Evolutionary conservation across 2,797 vertebrate species (phyloP).

Genomic region (Phylloscopus collybita): DNA sequence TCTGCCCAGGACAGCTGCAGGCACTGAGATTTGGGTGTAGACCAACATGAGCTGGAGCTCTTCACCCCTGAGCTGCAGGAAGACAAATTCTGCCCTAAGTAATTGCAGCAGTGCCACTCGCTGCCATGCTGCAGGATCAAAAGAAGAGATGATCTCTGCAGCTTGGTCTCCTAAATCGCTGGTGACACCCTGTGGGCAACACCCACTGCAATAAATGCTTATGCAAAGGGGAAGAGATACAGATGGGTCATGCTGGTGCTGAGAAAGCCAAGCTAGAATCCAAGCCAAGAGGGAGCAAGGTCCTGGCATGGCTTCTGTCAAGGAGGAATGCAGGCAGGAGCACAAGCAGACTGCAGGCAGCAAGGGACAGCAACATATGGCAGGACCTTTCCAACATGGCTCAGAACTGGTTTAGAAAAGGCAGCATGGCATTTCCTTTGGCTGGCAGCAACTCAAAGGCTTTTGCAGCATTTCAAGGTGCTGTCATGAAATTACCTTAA

Average conservation of each 20-base stretch:
- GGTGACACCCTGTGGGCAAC: background rate
- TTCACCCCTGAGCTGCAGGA: background rate
- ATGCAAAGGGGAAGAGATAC: background rate
- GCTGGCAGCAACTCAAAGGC: background rate
- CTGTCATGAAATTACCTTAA: background rate
- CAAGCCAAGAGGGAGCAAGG: background rate
- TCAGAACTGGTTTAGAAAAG: background rate
- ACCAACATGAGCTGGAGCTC: background rate
- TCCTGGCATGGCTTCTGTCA: background rate
- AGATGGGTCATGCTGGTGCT: background rate
- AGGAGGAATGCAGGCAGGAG: background rate
- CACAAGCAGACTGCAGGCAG: background rate
- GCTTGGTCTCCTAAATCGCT: rapidly evolving
- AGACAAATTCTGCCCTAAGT: rapidly evolving
- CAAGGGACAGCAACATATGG: background rate
- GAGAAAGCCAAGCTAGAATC: background rate
- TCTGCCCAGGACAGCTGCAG: background rate
- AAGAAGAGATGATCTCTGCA: background rate
- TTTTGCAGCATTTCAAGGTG: background rate
- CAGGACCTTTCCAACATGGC: background rate
- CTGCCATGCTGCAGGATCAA: background rate
- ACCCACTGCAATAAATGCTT: background rate
- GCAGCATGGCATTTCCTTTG: background rate
- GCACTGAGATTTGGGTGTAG: background rate
- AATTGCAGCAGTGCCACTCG: rapidly evolving